phyloP scores from a whole-genome alignment of 2,888 invertebrate genomes.

The Chouioia cunea region DNA sequence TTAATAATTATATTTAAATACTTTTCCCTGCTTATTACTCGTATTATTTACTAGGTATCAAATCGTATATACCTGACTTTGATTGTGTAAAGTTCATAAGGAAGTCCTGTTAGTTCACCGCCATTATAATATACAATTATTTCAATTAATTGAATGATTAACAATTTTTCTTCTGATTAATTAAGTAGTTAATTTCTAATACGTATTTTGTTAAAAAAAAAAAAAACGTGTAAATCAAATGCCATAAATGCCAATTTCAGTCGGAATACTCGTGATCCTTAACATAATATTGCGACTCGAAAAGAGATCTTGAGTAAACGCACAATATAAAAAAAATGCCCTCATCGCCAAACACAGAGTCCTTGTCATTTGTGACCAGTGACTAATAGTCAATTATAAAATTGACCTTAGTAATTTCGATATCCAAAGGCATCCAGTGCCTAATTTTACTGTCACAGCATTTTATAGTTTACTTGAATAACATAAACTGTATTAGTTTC shows the following conservation, averaged over 20 bases:
- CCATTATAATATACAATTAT: slow-evolving; percentile 10
- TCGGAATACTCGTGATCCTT: slow-evolving; percentile 37
- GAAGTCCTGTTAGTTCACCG: neutral
- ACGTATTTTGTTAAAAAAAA: slow-evolving; percentile 22
- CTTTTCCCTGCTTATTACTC: slow-evolving; percentile 17
- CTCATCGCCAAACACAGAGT: slow-evolving; percentile 8
- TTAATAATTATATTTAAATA: slow-evolving; percentile 15
- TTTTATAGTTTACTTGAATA: slow-evolving; percentile 26
- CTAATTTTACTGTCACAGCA: slow-evolving; percentile 28
- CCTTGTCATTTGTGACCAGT: slow-evolving; percentile 29
- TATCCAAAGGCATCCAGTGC: slow-evolving; percentile 3
- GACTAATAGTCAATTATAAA: slow-evolving; percentile 6
- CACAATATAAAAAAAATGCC: slow-evolving; percentile 15
- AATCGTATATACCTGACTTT: slow-evolving; percentile 18
- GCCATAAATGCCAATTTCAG: slow-evolving; percentile 30
- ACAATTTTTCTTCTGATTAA: slow-evolving; percentile 13
- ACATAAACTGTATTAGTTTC: slow-evolving; percentile 4
- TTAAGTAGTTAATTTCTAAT: slow-evolving; percentile 1
- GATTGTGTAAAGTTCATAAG: slow-evolving; percentile 4
- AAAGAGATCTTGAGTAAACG: slow-evolving; percentile 22
- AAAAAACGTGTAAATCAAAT: slow-evolving; percentile 9
- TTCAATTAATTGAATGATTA: no score
- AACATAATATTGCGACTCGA: slow-evolving; percentile 42
- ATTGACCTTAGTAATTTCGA: slow-evolving; percentile 15
- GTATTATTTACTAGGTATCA: slow-evolving; percentile 8